A percentile compares a stretch with the other conserved stretches of the same genome.
Evolutionary conservation across 1,140 invertebrate genomes (phyloP).

Genomic region (Fopius arisanus): DNA sequence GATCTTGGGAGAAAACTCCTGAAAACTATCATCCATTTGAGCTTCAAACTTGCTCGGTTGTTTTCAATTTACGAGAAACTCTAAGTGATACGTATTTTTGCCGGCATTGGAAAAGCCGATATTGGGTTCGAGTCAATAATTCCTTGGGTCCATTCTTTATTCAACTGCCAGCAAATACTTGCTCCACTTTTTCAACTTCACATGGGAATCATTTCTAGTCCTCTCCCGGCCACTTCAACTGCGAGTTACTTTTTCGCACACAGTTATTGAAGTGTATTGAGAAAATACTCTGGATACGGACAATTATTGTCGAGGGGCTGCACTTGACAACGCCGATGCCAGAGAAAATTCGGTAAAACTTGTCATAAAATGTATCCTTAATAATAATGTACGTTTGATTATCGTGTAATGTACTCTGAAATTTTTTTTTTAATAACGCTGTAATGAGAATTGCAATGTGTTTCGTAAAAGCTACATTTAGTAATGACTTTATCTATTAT

Average conservation of each 20-base stretch:
- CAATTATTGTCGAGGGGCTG: too few species aligned
- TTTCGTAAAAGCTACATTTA: too few species aligned
- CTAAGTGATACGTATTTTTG: conserved; percentile 1
- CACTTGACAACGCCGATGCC: too few species aligned
- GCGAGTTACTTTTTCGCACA: neutral
- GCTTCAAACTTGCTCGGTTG: neutral
- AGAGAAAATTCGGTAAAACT: too few species aligned
- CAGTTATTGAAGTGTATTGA: too few species aligned
- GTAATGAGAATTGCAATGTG: too few species aligned
- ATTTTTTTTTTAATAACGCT: too few species aligned
- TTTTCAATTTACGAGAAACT: neutral
- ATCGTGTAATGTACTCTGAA: too few species aligned
- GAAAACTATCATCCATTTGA: neutral
- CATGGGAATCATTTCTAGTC: neutral
- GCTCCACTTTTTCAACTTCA: neutral
- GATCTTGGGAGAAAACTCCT: neutral
- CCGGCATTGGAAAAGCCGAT: neutral
- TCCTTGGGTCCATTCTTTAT: neutral
- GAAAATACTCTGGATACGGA: too few species aligned
- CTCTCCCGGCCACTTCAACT: neutral
- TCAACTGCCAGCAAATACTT: neutral
- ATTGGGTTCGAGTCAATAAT: neutral
- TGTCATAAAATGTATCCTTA: too few species aligned
- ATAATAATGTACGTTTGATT: too few species aligned
- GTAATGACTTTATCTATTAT: too few species aligned